Evolutionary conservation across 2,888 invertebrate species (phyloP), one percentile per base, ranked within the genome.

Genomic region (Diadromus collaris): DNA sequence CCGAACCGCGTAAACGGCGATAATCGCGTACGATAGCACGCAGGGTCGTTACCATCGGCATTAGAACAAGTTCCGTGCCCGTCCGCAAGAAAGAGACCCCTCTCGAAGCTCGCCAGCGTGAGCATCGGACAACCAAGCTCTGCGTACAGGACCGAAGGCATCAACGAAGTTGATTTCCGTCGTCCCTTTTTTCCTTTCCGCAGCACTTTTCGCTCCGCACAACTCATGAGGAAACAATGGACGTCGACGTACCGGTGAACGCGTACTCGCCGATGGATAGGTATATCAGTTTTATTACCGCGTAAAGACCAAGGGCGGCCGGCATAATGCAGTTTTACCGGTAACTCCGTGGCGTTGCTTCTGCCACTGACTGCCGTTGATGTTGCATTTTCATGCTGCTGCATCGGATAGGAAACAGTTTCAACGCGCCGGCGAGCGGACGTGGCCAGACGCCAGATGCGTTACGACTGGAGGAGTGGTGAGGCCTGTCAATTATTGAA

Each of bases 401-500:
- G 51, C 76, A 63, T 46, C 48, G 58, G 21, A 72, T 79, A 79
- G 73, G 46, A 74, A 77, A 79, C 71, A 68, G 74, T 80, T 81
- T 76, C 41, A 41, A 32, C 63, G 68, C 56, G 69, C 24, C 21
- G 21, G 13, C 51, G 73, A 76, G 63, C 74, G 73, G 64, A 76
- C 78, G 75, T 73, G 67, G 60, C 69, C 67, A 69, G 38, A 41
- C 85, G 86, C 87, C 89, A 90, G 89, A 89, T 89, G 89, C 85
- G 87, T 86, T 87, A 86, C 86, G 86, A 83, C 84, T 83, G 77
- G 3, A 77, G 77, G 81, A 82, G 81, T 80, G 75, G 76, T 68
- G 79, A 77, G 81, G 86, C 83, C 88, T 89, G 88, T 90, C 89
- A 90, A 90, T 90, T 90, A 90, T 90, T 90, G 88, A 90, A 90